Conservation (phyloP, 2,888 invertebrate species). For the Agrilus biguttatus region DNA sequence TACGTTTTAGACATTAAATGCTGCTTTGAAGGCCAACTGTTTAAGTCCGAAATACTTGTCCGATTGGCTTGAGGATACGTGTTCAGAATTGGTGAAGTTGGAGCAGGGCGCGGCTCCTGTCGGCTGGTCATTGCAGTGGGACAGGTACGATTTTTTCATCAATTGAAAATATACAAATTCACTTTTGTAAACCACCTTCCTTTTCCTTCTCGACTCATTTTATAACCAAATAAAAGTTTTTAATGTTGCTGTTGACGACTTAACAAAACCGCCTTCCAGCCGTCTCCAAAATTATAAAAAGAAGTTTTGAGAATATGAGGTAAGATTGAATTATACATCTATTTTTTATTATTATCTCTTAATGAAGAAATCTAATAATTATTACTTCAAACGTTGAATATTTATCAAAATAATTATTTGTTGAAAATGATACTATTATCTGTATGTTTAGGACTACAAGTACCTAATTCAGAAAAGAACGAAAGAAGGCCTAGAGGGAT, state of each 20-base stretch:
- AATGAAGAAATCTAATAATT: too few relatives aligned
- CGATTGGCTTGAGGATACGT: constrained; percentile 44
- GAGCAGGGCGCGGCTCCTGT: constrained; percentile 50
- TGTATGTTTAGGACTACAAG: constrained; percentile 10
- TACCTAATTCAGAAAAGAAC: neutral
- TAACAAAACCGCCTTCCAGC: neutral
- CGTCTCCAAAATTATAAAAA: neutral
- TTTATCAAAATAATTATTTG: neutral
- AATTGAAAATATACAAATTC: neutral
- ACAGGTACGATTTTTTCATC: constrained; percentile 45
- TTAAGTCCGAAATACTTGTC: constrained; percentile 43
- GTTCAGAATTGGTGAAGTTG: constrained; percentile 42
- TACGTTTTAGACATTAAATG: constrained; percentile 41
- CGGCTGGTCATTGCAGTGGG: constrained; percentile 59
- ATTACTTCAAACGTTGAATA: too few relatives aligned
- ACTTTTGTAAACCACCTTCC: neutral
- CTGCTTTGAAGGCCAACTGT: constrained; percentile 45
- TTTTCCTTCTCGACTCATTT: neutral
- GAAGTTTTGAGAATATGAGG: too few relatives aligned
- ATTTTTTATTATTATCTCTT: too few relatives aligned
- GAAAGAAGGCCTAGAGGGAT: neutral
- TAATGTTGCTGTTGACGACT: neutral
- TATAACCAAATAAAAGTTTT: neutral
- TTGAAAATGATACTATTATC: constrained; percentile 9
- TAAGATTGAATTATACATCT: too few relatives aligned